phyloP scores from a whole-genome alignment of 1,140 invertebrate genomes.

The Panagrolaimus sp. region DNA sequence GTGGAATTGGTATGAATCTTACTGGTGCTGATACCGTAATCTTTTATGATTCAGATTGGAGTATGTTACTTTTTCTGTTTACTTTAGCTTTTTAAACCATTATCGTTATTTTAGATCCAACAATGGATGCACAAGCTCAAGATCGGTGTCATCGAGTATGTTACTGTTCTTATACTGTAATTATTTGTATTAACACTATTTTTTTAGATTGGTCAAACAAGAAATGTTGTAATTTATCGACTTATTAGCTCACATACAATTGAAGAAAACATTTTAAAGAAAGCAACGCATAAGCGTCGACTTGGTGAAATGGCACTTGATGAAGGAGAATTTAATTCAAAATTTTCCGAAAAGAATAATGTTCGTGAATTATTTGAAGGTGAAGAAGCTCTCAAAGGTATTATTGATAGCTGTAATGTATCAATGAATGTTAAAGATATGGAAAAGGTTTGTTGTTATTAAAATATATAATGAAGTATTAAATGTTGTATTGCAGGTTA shows the following conservation, averaged over 20 bases:
- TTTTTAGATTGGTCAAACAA: slow-evolving; percentile 85
- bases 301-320: slow-evolving; percentile 96
- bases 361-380: slow-evolving; percentile 50
- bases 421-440: background rate
- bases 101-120: too few relatives aligned
- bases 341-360: slow-evolving; percentile 76
- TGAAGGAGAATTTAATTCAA: slow-evolving; percentile 95
- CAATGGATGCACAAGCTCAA: slow-evolving; percentile 98
- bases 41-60: slow-evolving; percentile 99
- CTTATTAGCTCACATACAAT: slow-evolving; percentile 92
- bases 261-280: slow-evolving; percentile 98
- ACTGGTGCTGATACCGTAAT: slow-evolving; percentile 98
- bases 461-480: background rate
- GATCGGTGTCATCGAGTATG: slow-evolving; percentile 60
- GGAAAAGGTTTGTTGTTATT: background rate
- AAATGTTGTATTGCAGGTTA: too few relatives aligned
- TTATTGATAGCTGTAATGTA: background rate
- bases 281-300: slow-evolving; percentile 92
- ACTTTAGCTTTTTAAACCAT: too few relatives aligned
- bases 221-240: slow-evolving; percentile 97
- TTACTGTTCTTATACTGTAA: slow-evolving; percentile 13
- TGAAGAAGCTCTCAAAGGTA: slow-evolving; percentile 1
- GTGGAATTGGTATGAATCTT: slow-evolving; percentile 94
- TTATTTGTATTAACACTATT: slow-evolving; percentile 18
- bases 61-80: too few relatives aligned